These are phyloP conservation scores for Ageneiosus marmoratus DNA, from an alignment of 2,113 vertebrate species.

Conservation along the genomic window DNA sequence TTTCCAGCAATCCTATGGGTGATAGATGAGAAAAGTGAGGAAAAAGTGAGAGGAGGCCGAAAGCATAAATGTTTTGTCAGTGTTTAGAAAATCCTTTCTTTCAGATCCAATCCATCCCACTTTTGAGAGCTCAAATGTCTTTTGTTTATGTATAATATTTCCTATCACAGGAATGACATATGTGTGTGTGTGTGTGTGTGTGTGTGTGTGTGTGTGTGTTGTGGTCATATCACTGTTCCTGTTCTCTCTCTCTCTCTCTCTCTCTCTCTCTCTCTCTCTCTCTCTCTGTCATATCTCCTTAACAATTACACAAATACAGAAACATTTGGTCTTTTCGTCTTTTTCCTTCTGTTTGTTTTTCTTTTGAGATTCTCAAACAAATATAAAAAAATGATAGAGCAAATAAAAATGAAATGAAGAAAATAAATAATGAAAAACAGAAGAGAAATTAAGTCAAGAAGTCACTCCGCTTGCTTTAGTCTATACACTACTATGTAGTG, in stretches of 20 bases:
- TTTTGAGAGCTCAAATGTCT: neutral
- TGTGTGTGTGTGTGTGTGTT: neutral
- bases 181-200: neutral
- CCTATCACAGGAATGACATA: slow-evolving; percentile 59
- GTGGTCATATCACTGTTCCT: neutral
- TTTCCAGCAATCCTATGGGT: slow-evolving; percentile 62
- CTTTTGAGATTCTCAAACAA: neutral
- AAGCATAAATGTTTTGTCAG: slow-evolving; percentile 18
- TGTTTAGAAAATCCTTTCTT: slow-evolving; percentile 14
- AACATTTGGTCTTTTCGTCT: no score
- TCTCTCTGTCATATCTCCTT: neutral
- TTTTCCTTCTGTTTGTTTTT: neutral
- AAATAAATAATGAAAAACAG: neutral
- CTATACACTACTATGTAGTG: neutral
- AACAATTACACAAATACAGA: slow-evolving; percentile 56
- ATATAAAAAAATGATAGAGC: neutral
- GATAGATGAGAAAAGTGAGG: slow-evolving; percentile 40
- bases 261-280: neutral
- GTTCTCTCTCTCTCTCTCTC: neutral
- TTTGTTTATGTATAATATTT: slow-evolving; percentile 60
- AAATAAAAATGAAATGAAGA: neutral
- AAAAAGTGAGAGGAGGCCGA: slow-evolving; percentile 26
- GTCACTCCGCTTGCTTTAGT: neutral
- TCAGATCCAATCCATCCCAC: neutral
- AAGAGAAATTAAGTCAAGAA: neutral